Evolutionary conservation across 2,797 vertebrate species (phyloP).

Genomic region (Danio aesculapii): DNA sequence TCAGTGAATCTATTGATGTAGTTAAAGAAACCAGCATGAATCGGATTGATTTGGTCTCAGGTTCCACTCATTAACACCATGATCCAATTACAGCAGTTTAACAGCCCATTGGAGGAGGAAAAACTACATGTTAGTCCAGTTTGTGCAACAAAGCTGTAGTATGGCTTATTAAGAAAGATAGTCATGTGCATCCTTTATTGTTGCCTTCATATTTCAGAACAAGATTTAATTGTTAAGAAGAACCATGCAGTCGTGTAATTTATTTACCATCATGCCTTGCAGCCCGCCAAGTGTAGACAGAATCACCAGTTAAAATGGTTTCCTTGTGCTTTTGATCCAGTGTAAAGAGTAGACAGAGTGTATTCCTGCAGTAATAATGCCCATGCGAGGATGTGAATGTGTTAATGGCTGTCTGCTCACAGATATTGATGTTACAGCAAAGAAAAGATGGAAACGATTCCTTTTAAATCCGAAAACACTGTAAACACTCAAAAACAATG

Average conservation of each 20-base stretch:
- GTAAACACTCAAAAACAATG: not conserved
- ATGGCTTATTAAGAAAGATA: not conserved
- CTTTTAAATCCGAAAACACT: not conserved
- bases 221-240: too few species aligned
- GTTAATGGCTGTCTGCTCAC: not conserved
- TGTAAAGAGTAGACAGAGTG: not conserved
- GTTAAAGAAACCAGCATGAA: not conserved
- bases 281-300: not conserved
- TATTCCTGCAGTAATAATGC: conserved; percentile 1
- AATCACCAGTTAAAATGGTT: not conserved
- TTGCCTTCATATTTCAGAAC: too few species aligned
- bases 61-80: not conserved
- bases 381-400: not conserved
- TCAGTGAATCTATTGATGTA: not conserved
- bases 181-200: not conserved
- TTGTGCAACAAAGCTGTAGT: not conserved
- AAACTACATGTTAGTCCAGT: not conserved
- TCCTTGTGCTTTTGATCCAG: not conserved
- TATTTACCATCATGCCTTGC: not conserved
- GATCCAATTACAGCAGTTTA: not conserved
- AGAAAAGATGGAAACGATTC: not conserved
- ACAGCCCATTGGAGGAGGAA: not conserved
- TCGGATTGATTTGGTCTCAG: not conserved
- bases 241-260: too few species aligned
- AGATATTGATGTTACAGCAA: not conserved